A percentile compares a stretch with the other conserved stretches of the same genome.
These are phyloP conservation scores for Myanophis thanlyinensis DNA, from an alignment of 2,113 vertebrate species.

Conservation along the genomic window DNA sequence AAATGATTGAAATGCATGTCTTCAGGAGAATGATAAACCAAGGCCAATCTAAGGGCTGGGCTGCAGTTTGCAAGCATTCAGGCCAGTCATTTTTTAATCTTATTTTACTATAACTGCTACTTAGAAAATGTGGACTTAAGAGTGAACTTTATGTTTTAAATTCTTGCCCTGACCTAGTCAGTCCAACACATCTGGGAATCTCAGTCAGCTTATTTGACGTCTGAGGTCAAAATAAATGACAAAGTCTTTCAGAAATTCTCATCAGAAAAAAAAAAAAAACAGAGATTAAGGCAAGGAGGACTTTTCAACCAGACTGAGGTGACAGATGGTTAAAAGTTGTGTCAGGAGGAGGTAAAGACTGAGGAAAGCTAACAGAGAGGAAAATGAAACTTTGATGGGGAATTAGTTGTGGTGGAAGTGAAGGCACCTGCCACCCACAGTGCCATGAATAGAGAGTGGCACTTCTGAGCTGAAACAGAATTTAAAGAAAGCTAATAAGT, in stretches of 20 bases:
- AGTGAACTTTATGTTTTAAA: neutral
- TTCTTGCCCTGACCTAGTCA: neutral
- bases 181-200: neutral
- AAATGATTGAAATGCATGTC: neutral
- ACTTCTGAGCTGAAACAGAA: conserved; percentile 13
- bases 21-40: neutral
- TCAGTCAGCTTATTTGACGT: neutral
- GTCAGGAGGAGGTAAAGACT: conserved; percentile 24
- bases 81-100: neutral
- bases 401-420: conserved; percentile 23
- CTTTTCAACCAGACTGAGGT: conserved; percentile 2
- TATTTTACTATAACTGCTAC: neutral
- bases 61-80: neutral
- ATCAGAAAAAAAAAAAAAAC: conserved; percentile 1
- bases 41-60: neutral
- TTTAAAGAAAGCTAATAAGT: conserved; percentile 11
- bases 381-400: conserved; percentile 30
- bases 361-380: conserved; percentile 21
- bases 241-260: neutral
- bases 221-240: conserved; percentile 1
- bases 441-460: conserved; percentile 22
- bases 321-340: conserved; percentile 21
- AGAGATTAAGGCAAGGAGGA: neutral
- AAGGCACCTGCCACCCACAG: conserved; percentile 19
- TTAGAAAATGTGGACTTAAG: neutral